phyloP scores from a whole-genome alignment of 2,797 vertebrate genomes.

The Betta splendens region DNA sequence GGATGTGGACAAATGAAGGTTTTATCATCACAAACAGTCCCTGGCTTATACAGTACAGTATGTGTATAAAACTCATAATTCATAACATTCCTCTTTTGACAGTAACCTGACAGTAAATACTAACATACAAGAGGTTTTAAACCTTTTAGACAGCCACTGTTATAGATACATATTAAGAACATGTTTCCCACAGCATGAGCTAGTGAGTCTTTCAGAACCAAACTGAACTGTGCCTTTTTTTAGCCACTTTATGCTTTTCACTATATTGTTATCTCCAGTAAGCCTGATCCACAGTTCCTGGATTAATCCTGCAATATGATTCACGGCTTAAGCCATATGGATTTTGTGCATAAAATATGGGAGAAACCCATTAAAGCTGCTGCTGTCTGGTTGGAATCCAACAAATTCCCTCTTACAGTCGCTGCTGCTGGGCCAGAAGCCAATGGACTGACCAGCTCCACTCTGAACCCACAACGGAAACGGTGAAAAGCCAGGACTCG shows the following conservation, averaged over 20 bases:
- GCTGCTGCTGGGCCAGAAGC: constrained; percentile 9
- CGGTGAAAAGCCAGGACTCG: neutral
- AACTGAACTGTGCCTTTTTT: constrained; percentile 52
- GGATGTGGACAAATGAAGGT: constrained; percentile 39
- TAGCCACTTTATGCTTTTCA: constrained; percentile 42
- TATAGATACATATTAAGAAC: constrained; percentile 7
- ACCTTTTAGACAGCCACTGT: neutral
- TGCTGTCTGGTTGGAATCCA: constrained; percentile 38
- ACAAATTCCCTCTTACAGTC: constrained; percentile 23
- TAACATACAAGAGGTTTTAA: constrained; percentile 7
- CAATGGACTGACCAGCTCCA: constrained; percentile 8
- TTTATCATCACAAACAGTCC: constrained; percentile 3
- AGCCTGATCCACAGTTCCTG: constrained; percentile 52
- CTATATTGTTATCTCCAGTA: constrained; percentile 41
- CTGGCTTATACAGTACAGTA: too few relatives aligned
- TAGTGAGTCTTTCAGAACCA: constrained; percentile 37
- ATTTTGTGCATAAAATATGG: constrained; percentile 47
- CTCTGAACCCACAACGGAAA: constrained; percentile 8
- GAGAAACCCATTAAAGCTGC: constrained; percentile 42
- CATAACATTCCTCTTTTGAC: neutral
- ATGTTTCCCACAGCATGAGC: constrained; percentile 9
- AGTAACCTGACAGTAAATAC: neutral
- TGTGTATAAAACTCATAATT: neutral
- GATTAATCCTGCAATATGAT: constrained; percentile 56
- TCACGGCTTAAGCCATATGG: constrained; percentile 56